Evolutionary conservation across 1,140 invertebrate genomes (phyloP).

Genomic region (Leguminivora glycinivorella): DNA sequence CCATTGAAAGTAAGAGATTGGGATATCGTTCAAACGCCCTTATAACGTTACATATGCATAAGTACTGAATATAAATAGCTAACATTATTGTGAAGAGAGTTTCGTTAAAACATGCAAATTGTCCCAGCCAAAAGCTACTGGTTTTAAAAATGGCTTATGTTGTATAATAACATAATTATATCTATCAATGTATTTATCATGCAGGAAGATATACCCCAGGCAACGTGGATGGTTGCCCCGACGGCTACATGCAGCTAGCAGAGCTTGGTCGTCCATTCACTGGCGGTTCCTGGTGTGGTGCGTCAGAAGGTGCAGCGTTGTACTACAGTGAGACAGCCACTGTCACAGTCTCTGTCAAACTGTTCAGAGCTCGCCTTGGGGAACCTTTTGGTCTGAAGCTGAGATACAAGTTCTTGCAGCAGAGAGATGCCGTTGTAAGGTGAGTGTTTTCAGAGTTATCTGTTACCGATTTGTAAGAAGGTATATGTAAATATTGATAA

Average conservation of each 20-base stretch:
- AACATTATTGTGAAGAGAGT: no score
- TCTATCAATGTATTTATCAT: no score
- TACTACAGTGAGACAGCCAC: conserved; percentile 93
- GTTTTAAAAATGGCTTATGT: no score
- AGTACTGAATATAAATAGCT: no score
- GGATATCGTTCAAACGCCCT: no score
- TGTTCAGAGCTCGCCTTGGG: conserved; percentile 84
- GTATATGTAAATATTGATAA: no score
- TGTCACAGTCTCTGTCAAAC: conserved; percentile 87
- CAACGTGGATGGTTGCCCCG: conserved; percentile 85
- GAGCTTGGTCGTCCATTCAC: conserved; percentile 90
- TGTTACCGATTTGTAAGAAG: no score
- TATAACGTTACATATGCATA: no score
- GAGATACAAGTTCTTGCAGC: conserved; percentile 81
- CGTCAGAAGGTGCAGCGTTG: conserved; percentile 85
- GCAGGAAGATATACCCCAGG: conserved; percentile 81
- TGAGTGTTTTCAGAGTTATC: conserved; percentile 30
- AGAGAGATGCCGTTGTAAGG: conserved; percentile 82
- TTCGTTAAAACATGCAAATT: no score
- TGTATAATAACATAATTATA: no score
- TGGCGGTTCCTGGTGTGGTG: conserved; percentile 90
- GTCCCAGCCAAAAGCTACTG: no score
- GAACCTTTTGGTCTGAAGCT: conserved; percentile 87
- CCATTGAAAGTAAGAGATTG: no score
- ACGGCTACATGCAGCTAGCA: conserved; percentile 91